Evolutionary conservation across 1,140 invertebrate genomes (phyloP).

Genomic region (Trachelipus rathkii): DNA sequence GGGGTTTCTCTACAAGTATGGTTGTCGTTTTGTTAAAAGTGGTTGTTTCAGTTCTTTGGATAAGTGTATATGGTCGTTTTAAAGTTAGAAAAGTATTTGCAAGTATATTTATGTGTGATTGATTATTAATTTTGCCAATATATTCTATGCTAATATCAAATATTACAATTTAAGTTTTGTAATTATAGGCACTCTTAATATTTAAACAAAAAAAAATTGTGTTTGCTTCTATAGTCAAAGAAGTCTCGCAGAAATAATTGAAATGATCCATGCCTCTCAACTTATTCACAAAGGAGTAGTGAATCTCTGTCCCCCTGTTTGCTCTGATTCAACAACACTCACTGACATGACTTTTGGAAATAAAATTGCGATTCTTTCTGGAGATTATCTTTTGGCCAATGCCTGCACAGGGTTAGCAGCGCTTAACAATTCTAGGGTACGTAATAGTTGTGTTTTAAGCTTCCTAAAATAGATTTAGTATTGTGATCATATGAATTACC

Average conservation of each 20-base stretch:
- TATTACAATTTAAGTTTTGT: too few relatives aligned
- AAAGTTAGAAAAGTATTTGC: too few relatives aligned
- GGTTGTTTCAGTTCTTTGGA: too few relatives aligned
- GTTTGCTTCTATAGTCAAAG: slow-evolving; percentile 62
- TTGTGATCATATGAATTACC: neutral
- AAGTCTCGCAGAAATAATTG: slow-evolving; percentile 86
- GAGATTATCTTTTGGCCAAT: slow-evolving; percentile 86
- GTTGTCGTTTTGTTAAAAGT: neutral
- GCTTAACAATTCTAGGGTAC: slow-evolving; percentile 67
- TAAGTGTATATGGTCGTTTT: too few relatives aligned
- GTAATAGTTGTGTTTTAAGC: neutral
- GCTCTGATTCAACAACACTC: slow-evolving; percentile 54
- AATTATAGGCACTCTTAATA: too few relatives aligned
- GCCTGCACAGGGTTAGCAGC: slow-evolving; percentile 80
- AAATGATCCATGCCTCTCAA: slow-evolving; percentile 96
- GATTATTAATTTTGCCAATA: too few relatives aligned
- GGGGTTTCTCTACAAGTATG: slow-evolving; percentile 40
- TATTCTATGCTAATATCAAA: too few relatives aligned
- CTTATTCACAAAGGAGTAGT: slow-evolving; percentile 89
- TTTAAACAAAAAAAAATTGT: neutral
- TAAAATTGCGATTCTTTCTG: slow-evolving; percentile 87
- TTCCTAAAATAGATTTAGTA: neutral
- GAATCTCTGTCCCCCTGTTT: slow-evolving; percentile 58
- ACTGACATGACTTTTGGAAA: slow-evolving; percentile 88
- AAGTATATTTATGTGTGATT: too few relatives aligned